Evolutionary conservation across 2,888 invertebrate species (phyloP).

Genomic region (Rhagophthalmus giganteus): DNA sequence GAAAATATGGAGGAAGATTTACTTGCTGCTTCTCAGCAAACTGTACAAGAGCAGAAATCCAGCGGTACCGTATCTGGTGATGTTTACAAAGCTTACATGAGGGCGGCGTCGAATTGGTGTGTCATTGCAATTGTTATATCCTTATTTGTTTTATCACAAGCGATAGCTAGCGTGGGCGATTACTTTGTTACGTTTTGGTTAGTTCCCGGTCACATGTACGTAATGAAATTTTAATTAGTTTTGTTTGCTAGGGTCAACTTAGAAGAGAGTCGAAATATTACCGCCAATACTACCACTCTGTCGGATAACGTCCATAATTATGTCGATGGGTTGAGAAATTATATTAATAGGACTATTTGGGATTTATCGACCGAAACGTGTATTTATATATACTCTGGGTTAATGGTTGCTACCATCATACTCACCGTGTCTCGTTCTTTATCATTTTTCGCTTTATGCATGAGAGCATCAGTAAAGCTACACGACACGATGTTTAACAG

Average conservation of each 20-base stretch:
- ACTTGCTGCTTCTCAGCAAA: constrained; percentile 33
- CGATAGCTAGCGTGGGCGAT: constrained; percentile 73
- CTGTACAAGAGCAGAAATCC: constrained; percentile 62
- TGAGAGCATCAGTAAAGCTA: constrained; percentile 75
- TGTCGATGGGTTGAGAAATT: neutral
- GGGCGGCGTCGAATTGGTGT: constrained; percentile 70
- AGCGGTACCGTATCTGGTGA: constrained; percentile 59
- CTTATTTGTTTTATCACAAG: constrained; percentile 69
- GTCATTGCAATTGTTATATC: constrained; percentile 63
- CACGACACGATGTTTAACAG: constrained; percentile 85
- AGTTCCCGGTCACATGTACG: constrained; percentile 35
- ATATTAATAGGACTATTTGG: constrained; percentile 39
- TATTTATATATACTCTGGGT: constrained; percentile 52
- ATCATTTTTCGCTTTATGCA: constrained; percentile 68
- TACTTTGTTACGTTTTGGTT: constrained; percentile 80
- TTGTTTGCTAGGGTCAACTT: neutral
- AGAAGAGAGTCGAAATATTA: constrained; percentile 1
- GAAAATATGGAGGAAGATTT: constrained; percentile 53
- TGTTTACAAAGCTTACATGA: constrained; percentile 70
- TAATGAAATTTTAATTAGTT: neutral
- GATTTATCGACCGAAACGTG: constrained; percentile 47
- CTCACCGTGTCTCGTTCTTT: constrained; percentile 61
- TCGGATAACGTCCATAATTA: constrained; percentile 73
- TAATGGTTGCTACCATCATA: constrained; percentile 59
- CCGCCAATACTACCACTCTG: neutral